These are phyloP conservation scores for Apamea monoglypha DNA, from an alignment of 2,888 invertebrate genomes.

Conservation along the genomic window DNA sequence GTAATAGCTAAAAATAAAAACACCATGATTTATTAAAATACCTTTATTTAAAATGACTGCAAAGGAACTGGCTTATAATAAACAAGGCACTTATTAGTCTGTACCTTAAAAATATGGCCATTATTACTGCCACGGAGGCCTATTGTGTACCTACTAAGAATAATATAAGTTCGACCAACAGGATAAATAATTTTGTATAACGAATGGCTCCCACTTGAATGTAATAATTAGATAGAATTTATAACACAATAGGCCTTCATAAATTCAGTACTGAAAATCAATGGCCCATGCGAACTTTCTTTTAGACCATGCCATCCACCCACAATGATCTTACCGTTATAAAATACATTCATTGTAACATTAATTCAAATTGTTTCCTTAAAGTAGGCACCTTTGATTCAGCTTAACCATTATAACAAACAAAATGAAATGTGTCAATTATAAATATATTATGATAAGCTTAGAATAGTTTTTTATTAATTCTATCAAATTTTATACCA, in stretches of 20 bases:
- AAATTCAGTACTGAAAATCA: conserved; percentile 14
- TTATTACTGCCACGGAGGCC: conserved; percentile 32
- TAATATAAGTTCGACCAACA: neutral
- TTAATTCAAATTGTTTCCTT: conserved; percentile 61
- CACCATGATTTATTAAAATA: conserved; percentile 77
- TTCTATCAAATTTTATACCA: neutral
- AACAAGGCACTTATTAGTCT: conserved; percentile 79
- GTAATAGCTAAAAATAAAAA: conserved; percentile 49
- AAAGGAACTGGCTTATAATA: conserved; percentile 80
- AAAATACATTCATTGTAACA: conserved; percentile 52
- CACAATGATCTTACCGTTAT: conserved; percentile 39
- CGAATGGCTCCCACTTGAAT: neutral
- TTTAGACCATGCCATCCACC: conserved; percentile 9
- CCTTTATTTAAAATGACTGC: conserved; percentile 83
- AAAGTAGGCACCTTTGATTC: conserved; percentile 86
- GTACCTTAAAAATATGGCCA: conserved; percentile 71
- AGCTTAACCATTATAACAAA: conserved; percentile 75
- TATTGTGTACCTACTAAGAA: conserved; percentile 12
- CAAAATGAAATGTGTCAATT: conserved; percentile 72
- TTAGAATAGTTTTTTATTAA: neutral
- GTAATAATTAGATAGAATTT: neutral
- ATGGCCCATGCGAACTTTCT: conserved; percentile 17
- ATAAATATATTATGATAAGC: conserved; percentile 25
- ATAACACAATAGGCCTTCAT: conserved; percentile 34
- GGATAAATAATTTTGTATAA: neutral